Evolutionary conservation across 1,140 invertebrate species (phyloP), one percentile per base, ranked within the genome.

Genomic region (Pseudoatta argentina): DNA sequence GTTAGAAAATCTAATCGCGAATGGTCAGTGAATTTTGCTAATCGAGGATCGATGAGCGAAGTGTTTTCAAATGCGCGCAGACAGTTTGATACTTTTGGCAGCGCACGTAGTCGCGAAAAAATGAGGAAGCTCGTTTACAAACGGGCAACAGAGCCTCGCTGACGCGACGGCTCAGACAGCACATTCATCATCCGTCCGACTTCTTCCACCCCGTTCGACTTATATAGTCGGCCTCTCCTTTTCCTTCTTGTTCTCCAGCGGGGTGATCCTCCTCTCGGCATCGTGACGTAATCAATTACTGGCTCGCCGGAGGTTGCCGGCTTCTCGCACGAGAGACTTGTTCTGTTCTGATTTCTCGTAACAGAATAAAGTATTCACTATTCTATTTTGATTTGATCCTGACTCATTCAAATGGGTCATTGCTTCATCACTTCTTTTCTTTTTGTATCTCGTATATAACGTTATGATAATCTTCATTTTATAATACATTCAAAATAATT

Each of bases 101-200:
- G 77, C 78, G 64, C 85, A 59, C 51, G 64, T 77, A 67, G 72
- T 86, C 73, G 59, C 51, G 66, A 39, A 86, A 86, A 90, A 90
- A 87, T 89, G 86, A 63, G 71, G 51, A 67, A 66, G 91, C 92
- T 92, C 91, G 93, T 94, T 93, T 94, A 92, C 93, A 94, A 94
- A 93, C 89, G 91, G 90, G 88, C 88, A 92, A 93, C 91, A 93
- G 92, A 93, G 89, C 88, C 89, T 86, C 87, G 91, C 73, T 89
- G 92, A 90, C 88, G 86, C 81, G 86, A 90, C 75, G 86, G 89
- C 88, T 90, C 72, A 90, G 86, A 89, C 86, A 77, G 89, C 75
- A 67, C 88, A 93, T 93, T 93, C 91, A 93, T 93, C 92, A 93
- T 93, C 86, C 92, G 77, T 79, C 85, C 87, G 78, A 92, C 91